Evolutionary conservation across 1,140 invertebrate genomes (phyloP), one percentile per base, ranked within the genome.

Genomic region (Drosophila kikkawai): DNA sequence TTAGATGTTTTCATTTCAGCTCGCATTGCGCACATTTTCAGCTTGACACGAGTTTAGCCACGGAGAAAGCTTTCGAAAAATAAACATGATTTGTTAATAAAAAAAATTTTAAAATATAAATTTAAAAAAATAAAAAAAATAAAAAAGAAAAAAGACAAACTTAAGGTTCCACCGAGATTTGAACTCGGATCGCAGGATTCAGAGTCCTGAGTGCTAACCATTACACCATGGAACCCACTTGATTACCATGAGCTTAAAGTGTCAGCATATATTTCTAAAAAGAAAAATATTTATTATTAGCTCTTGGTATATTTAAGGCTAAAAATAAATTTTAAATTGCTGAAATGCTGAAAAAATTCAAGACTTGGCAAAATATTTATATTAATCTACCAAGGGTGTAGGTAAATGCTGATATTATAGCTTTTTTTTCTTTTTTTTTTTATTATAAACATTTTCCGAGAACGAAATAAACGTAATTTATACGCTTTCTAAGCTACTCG

Each of bases 171-270:
- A 63, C 55, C 68, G 60, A 58, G 57, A 59, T 74, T 79, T 61
- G 65, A 96, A 96, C 95, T 96, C 95, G 95, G 95, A 96, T 96
- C 95, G 95, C 95, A 96, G 96, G 96, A 96, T 96, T 96, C 96
- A 97, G 94, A 97, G 96, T 96, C 96, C 96, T 96, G 95, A 96
- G 95, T 96, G 96, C 96, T 97, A 95, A 96, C 96, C 96, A 96
- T 96, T 96, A 96, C 96, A 97, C 96, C 96, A 96, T 96, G 95
- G 95, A 95, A 96, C 85, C 85, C 41, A 9, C 47, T n/a, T 39
- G 15, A 0, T 9, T 13, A 7, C 7, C 0, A 0, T 5, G 3
- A 22, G 4, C 51, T 22, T 7, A 15, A 19, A 53, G 6, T 0
- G 1, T 0, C 0, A 19, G 1, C 29, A 36, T 13, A 22, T 22